These are phyloP conservation scores for Urocyon cinereoargenteus DNA, from an alignment of 2,797 vertebrate species.

Conservation along the genomic window DNA sequence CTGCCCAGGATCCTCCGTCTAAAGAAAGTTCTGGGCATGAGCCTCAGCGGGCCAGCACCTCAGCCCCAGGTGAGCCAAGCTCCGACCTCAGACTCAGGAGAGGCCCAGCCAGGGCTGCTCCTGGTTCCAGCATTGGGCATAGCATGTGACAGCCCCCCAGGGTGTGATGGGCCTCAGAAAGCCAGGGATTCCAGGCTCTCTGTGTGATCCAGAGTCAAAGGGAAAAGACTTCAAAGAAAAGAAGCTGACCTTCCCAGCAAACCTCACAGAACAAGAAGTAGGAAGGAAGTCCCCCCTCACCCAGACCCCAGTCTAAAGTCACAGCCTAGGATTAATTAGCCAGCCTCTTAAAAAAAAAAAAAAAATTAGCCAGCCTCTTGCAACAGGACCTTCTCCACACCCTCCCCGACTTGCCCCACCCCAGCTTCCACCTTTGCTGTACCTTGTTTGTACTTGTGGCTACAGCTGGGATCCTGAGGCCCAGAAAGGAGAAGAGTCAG, in stretches of 20 bases:
- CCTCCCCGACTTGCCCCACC: background rate
- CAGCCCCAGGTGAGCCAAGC: constrained; percentile 88
- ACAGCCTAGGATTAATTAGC: background rate
- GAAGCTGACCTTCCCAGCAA: background rate
- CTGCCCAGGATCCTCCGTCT: constrained; percentile 87
- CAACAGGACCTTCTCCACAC: background rate
- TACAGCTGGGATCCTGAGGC: background rate
- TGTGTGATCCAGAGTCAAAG: background rate
- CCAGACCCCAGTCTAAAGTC: background rate
- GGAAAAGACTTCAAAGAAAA: background rate
- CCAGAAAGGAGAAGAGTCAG: background rate
- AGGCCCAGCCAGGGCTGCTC: background rate
- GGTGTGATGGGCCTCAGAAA: background rate
- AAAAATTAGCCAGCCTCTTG: background rate
- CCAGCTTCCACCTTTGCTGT: background rate
- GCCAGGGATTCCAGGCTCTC: background rate
- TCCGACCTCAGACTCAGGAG: background rate
- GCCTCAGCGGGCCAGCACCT: constrained; percentile 81
- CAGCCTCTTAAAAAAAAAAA: too few relatives aligned
- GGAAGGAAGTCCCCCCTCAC: background rate
- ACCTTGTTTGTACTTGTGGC: background rate
- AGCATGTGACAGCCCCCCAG: background rate
- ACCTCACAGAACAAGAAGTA: background rate
- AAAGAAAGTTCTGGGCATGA: constrained; percentile 85
- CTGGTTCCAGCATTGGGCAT: background rate